Base-by-base conservation (phyloP, 2,888 invertebrate genomes). In the Pedicia rivosa region DNA sequence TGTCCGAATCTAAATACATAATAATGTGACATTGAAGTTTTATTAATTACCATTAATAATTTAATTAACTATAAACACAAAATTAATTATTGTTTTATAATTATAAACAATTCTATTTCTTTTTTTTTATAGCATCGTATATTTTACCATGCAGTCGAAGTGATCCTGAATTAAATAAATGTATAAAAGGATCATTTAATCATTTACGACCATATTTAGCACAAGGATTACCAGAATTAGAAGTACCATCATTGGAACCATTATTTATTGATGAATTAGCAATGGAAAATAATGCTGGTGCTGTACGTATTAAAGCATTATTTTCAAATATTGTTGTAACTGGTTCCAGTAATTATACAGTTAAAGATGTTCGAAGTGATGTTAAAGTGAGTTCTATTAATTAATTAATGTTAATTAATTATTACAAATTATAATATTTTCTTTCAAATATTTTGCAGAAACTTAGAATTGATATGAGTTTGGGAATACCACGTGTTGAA, bases 281-380 rank as follows among this genome's bases (percentile, higher is more conserved):
- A 31, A 82, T 83, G 72, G 78, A 80, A 54, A 83, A 84, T 53
- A 74, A 77, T 1, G 75, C 77, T 8, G 82, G 82, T 1, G 72
- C 81, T 0, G 78, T 83, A 12, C 65, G 78, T 41, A 73, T 83
- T 12, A 70, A 74, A 8, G 81, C 81, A 1, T 61, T 73, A 1
- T 83, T 83, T 58, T 71, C 64, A 39, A 80, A 82, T 50, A 78
- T 82, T 47, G 77, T 79, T 1, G 77, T 78, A 1, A 57, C 69
- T n/a, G 83, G 83, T 25, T 75, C 79, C 12, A 77, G 78, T 48
- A 79, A 81, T 54, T 80, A 76, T 51, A 71, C 74, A 3, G 68
- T 82, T 33, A 69, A 68, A 13, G 74, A 73, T 49, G 76, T 81
- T 37, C 70, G 72, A 74, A 78, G 56, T 55, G 61, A 53, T 39